phyloP scores from a whole-genome alignment of 2,113 vertebrate genomes.

The Propithecus coquereli region DNA sequence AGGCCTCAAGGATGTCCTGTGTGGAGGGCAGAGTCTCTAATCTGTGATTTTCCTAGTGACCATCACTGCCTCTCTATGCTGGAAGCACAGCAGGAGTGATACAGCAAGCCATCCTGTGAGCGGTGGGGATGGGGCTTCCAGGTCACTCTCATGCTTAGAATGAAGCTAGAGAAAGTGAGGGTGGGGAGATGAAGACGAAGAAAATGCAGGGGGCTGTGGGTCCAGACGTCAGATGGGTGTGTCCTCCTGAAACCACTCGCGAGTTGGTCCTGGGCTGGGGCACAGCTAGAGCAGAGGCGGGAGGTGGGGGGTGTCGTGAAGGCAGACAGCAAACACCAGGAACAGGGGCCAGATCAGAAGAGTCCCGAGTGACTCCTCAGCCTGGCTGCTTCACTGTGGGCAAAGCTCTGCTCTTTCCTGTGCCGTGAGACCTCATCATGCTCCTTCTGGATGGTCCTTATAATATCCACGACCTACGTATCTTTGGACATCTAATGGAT shows the following conservation, averaged over 20 bases:
- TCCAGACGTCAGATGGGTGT: neutral
- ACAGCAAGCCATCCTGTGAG: neutral
- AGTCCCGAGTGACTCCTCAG: neutral
- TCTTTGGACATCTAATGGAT: neutral
- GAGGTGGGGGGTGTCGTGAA: neutral
- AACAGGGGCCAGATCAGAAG: accelerated
- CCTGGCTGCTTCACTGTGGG: neutral
- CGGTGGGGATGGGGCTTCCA: neutral
- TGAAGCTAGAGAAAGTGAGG: no score
- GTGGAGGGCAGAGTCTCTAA: neutral
- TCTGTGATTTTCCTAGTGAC: no score
- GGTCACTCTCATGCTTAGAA: neutral
- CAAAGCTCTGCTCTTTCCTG: neutral
- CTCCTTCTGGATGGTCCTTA: neutral
- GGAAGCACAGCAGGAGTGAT: neutral
- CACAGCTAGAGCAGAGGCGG: neutral
- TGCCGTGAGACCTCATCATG: neutral
- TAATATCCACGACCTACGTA: neutral
- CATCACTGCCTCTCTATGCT: neutral
- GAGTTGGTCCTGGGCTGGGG: neutral
- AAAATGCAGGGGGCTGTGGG: no score
- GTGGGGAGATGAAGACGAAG: no score
- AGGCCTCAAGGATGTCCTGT: neutral
- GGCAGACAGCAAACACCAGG: neutral
- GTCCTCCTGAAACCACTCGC: neutral